A percentile compares a stretch with the other conserved stretches of the same genome.
phyloP scores from a whole-genome alignment of 2,888 invertebrate genomes.

The Drosophila flavopinicola region DNA sequence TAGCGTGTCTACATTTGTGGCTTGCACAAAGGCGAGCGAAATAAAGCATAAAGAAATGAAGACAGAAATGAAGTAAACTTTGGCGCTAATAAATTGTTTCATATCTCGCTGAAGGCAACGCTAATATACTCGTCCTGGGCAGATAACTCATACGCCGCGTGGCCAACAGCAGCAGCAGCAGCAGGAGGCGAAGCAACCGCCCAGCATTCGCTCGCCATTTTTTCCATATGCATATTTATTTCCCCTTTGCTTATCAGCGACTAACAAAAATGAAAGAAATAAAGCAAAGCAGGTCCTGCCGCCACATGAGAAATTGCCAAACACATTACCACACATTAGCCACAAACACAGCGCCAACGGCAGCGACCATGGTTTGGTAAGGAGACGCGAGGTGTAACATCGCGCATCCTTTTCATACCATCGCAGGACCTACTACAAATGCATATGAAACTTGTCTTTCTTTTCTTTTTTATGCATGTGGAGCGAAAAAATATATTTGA shows the following conservation, averaged over 20 bases:
- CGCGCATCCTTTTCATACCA: too few species aligned
- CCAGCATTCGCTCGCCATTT: constrained; percentile 4
- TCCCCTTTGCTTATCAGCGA: constrained; percentile 81
- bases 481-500: constrained; percentile 3
- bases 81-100: constrained; percentile 79
- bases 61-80: constrained; percentile 69
- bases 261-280: constrained; percentile 61
- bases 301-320: constrained; percentile 71
- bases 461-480: neutral
- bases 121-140: constrained; percentile 58
- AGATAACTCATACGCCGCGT: constrained; percentile 78
- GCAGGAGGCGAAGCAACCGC: constrained; percentile 19
- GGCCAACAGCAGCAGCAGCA: constrained; percentile 29
- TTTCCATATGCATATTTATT: constrained; percentile 80
- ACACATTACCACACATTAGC: constrained; percentile 77
- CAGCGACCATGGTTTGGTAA: neutral
- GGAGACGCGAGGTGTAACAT: neutral
- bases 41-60: constrained; percentile 51
- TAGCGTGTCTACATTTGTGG: constrained; percentile 31
- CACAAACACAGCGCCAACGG: constrained; percentile 3
- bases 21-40: constrained; percentile 42
- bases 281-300: constrained; percentile 57
- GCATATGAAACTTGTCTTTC: constrained; percentile 6
- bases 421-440: constrained; percentile 5
- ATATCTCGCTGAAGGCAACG: constrained; percentile 59